These are phyloP conservation scores for Gorsachius magnificus DNA, from an alignment of 2,797 vertebrate genomes.

Conservation along the genomic window DNA sequence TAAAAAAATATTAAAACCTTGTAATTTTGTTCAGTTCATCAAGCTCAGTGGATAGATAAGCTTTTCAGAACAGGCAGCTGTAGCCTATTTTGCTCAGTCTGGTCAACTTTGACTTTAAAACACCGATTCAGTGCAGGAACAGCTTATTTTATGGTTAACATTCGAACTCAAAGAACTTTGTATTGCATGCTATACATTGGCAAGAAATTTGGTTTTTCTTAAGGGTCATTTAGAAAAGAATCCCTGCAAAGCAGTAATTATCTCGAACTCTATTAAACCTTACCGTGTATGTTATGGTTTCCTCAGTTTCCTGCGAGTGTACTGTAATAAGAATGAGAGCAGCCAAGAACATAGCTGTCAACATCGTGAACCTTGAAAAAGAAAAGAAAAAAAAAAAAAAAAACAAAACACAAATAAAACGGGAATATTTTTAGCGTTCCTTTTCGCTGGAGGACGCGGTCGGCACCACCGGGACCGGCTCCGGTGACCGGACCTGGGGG, in stretches of 20 bases:
- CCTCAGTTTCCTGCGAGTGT: constrained; percentile 87
- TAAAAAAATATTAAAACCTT: not conserved
- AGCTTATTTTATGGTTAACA: not conserved
- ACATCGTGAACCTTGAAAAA: constrained; percentile 76
- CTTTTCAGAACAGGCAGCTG: not conserved
- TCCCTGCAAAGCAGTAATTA: constrained; percentile 27
- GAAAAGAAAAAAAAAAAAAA: constrained; percentile 54
- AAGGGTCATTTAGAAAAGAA: constrained; percentile 35
- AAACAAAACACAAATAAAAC: constrained; percentile 19
- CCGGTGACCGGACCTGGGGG: not conserved
- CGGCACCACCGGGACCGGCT: not conserved
- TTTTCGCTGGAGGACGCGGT: not conserved
- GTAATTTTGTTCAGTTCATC: not conserved
- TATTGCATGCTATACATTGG: not conserved
- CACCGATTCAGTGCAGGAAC: not conserved
- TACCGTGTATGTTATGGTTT: constrained; percentile 93
- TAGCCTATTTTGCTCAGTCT: not conserved
- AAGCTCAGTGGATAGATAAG: not conserved
- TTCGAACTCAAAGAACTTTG: not conserved
- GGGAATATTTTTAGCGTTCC: not conserved
- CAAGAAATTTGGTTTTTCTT: not conserved
- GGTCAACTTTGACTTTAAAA: not conserved
- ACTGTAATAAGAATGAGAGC: constrained; percentile 81
- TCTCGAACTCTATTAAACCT: constrained; percentile 67
- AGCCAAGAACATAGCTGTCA: constrained; percentile 75